Evolutionary conservation across 2,888 invertebrate species (phyloP).

Genomic region (Endotricha flammealis): DNA sequence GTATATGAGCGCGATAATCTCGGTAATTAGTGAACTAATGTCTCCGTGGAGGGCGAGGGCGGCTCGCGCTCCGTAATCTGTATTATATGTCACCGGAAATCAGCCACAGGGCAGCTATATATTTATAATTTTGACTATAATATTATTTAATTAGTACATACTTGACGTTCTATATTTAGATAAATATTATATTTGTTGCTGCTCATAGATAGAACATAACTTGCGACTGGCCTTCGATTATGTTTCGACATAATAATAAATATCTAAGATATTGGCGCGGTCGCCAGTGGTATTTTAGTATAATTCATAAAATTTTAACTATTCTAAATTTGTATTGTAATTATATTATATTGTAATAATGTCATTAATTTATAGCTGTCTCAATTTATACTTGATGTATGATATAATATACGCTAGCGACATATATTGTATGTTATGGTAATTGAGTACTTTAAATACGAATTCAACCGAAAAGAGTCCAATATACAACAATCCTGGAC

Average conservation of each 20-base stretch:
- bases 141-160: slow-evolving; percentile 2
- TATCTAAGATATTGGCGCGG: slow-evolving; percentile 20
- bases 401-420: slow-evolving; percentile 49
- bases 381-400: slow-evolving; percentile 30
- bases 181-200: slow-evolving; percentile 5
- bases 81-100: no score
- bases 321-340: slow-evolving; percentile 18
- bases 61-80: not conserved
- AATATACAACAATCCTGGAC: slow-evolving; percentile 41
- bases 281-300: slow-evolving; percentile 22
- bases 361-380: slow-evolving; percentile 33
- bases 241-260: slow-evolving; percentile 16
- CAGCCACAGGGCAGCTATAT: slow-evolving; percentile 4
- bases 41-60: not conserved
- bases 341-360: slow-evolving; percentile 21
- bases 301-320: slow-evolving; percentile 25
- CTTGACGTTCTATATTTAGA: slow-evolving; percentile 5
- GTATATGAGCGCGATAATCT: slow-evolving; percentile 10
- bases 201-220: slow-evolving; percentile 1
- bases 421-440: slow-evolving; percentile 25
- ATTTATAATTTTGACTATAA: not conserved
- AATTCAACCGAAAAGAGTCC: slow-evolving; percentile 55
- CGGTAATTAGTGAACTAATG: slow-evolving; percentile 8
- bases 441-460: slow-evolving; percentile 19
- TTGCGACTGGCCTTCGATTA: slow-evolving; percentile 11